Conservation (phyloP, 2,113 vertebrate genomes). For the Serinus canaria region DNA sequence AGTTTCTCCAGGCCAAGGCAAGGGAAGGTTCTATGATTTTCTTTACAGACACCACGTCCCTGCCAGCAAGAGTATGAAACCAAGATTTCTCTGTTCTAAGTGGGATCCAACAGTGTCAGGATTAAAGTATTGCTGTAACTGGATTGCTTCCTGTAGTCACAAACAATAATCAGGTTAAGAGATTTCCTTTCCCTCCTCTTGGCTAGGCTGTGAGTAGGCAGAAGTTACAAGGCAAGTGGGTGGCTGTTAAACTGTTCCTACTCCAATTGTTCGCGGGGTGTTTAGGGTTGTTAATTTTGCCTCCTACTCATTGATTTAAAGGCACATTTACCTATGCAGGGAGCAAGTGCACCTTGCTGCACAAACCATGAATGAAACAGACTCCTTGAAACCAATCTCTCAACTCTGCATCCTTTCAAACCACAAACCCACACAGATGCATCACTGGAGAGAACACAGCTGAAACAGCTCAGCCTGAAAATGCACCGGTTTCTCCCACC, state of each 20-base stretch:
- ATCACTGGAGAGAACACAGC: neutral
- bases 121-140: conserved; percentile 42
- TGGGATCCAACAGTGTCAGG: neutral
- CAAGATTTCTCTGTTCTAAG: neutral
- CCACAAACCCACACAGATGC: neutral
- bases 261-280: neutral
- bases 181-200: conserved; percentile 23
- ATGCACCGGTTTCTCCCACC: neutral
- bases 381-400: neutral
- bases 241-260: neutral
- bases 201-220: neutral
- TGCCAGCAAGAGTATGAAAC: neutral
- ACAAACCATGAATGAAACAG: neutral
- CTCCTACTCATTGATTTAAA: neutral
- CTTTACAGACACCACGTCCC: neutral
- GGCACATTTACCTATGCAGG: neutral
- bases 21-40: neutral
- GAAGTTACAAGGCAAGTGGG: neutral
- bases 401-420: neutral
- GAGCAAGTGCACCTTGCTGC: neutral
- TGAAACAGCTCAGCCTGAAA: neutral
- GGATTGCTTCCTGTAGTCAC: conserved; percentile 23
- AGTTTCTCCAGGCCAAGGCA: neutral
- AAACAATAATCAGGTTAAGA: conserved; percentile 49
- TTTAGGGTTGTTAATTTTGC: neutral